Evolutionary conservation across 2,113 vertebrate species (phyloP).

Genomic region (Gallinago media): DNA sequence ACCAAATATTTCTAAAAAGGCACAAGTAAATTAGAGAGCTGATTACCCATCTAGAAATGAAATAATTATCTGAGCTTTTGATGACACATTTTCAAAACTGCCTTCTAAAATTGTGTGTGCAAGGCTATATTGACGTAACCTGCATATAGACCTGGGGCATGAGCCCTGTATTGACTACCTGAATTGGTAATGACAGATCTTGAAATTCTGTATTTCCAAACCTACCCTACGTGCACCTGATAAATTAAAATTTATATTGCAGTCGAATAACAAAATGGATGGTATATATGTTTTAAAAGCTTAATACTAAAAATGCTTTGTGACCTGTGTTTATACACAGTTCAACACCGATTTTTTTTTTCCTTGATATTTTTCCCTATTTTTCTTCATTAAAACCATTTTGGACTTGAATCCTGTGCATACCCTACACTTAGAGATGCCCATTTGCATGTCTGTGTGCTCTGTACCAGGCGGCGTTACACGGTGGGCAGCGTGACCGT

Average conservation of each 20-base stretch:
- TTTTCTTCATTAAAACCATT: background rate
- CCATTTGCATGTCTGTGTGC: background rate
- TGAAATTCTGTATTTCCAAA: background rate
- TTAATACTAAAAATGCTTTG: background rate
- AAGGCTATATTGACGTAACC: background rate
- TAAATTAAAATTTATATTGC: background rate
- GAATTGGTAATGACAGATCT: background rate
- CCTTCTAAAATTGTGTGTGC: background rate
- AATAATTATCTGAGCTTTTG: constrained; percentile 10
- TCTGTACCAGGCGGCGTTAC: rapidly evolving
- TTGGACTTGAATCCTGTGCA: background rate
- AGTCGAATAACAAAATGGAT: background rate
- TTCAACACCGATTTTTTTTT: background rate
- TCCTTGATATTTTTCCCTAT: background rate
- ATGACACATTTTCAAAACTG: background rate
- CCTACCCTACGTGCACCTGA: background rate
- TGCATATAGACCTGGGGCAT: background rate
- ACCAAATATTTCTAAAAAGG: background rate
- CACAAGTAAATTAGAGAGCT: background rate
- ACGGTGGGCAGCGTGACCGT: background rate
- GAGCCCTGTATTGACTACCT: background rate
- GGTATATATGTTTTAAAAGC: background rate
- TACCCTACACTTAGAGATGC: background rate
- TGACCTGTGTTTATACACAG: background rate
- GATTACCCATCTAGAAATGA: background rate